Evolutionary conservation across 2,797 vertebrate genomes (phyloP), one percentile per base, ranked within the genome.

Genomic region (Gastrophryne carolinensis): DNA sequence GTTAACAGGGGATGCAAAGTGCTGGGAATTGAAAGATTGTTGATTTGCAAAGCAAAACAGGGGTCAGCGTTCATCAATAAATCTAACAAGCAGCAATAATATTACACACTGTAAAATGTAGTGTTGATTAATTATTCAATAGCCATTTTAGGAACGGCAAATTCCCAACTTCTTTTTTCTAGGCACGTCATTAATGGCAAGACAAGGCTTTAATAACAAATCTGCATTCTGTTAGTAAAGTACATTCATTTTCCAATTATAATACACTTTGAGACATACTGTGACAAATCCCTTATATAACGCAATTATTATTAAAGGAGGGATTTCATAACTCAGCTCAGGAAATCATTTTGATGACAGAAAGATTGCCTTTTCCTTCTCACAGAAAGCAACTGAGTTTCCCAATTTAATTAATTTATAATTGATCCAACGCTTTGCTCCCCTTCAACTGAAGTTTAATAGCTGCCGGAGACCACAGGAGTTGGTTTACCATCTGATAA

Each of bases 401-500:
- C 17, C 47, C 41, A 39, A 30, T 30, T 62, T 73, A 74, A 66
- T 74, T 74, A 58, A 47, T 47, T 57, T 74, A 58, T 73, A 65
- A 73, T 58, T 66, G 29, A 66, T 74, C 39, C 53, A 27, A 58
- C 58, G 62, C 39, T 37, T 37, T 57, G 27, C 24, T 64, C 47
- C 50, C 62, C 52, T 57, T 66, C 30, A 66, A 49, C 29, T 11
- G 50, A 39, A 19, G n/a, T 66, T 74, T 66, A 66, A 74, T 49
- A 27, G 53, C 39, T 49, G 37, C n/a, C 35, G 53, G 29, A 66
- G 29, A 49, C 72, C 66, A 53, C 62, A 74, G 72, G 72, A 66
- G 72, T 74, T 66, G 21, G 53, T 66, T 74, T 67, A 58, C 62
- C 62, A 66, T 35, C 53, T 62, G 44, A 63, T 62, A 72, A 68